Evolutionary conservation across 2,888 invertebrate species (phyloP), one percentile per base, ranked within the genome.

Genomic region (Branchipolynoe longqiensis): DNA sequence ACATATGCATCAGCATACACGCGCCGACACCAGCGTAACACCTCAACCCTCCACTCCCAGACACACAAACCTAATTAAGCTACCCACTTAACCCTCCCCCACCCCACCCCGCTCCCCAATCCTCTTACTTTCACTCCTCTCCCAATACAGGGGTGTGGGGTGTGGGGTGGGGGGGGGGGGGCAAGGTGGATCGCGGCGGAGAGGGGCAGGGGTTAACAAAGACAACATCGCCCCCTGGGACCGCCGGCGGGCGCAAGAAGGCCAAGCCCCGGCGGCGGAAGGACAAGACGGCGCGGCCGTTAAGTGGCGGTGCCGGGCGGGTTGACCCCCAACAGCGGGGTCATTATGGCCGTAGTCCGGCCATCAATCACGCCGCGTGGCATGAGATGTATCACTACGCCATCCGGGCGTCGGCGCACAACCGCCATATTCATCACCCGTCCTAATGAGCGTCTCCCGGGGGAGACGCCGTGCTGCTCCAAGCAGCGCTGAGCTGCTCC

Each of bases 311-410:
- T n/a, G 25, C 25, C 36, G 69, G 3, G 14, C 25, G 38, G 69
- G 4, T 69, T 69, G 69, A 69, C 69, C 69, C 22, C 36, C 18
- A 12, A 2, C 38, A 14, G n/a, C 8, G 62, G 33, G 69, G 69
- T 69, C 69, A 69, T 69, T 69, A 69, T 69, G 69, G 69, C 33
- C 33, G 69, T 69, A 69, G 69, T 69, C 69, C 69, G 69, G 33
- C 69, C n/a, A 69, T 69, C 69, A 33, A 69, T 69, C 69, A 69
- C 14, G 3, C 36, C 4, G 69, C 36, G 36, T 69, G 69, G 36
- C 69, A 69, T 38, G 25, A 38, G 69, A 69, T 69, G 69, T 69
- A 69, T 69, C 69, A 69, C 38, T 69, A 12, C 69, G 38, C 69
- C 69, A 22, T 38, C 69, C 69, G 69, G 18, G 33, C 38, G 69